Evolutionary conservation across 1,140 invertebrate genomes (phyloP), one percentile per base, ranked within the genome.

Genomic region (Brachionus koreanus): DNA sequence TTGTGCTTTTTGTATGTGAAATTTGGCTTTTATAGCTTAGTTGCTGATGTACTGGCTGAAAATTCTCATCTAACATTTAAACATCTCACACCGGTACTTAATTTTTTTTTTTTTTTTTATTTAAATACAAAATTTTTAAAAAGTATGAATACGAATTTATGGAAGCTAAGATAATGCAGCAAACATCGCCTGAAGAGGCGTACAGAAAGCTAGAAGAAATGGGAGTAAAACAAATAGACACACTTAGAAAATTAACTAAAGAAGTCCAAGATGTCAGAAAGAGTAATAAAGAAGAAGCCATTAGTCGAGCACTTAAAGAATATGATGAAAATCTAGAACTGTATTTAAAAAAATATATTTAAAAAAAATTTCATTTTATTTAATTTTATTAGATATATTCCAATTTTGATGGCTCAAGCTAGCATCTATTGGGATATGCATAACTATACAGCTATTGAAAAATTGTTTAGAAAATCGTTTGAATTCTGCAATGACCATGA

Each of bases 351-450:
- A 29, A 29, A 29, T n/a, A n/a, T n/a, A 3, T 29, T 29, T 29
- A n/a, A n/a, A n/a, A n/a, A n/a, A n/a, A n/a, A n/a, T n/a, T n/a
- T n/a, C n/a, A n/a, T n/a, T n/a, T n/a, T n/a, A n/a, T n/a, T n/a
- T n/a, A n/a, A n/a, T n/a, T n/a, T n/a, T 83, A 86, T 25, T 39
- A 89, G 87, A 46, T 93, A 93, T 85, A 91, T 98, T 83, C 97
- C 97, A 0, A 94, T 98, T 10, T 90, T 99, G 10, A 98, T 99
- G 97, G 95, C 96, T 3, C 96, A 99, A 88, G 96, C 97, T 0
- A 98, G 97, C 91, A 97, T 99, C 83, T 97, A 97, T 86, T 99
- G 97, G 97, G 95, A 98, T 82, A 91, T 95, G 85, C 95, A 97
- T 86, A 96, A 98, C 87, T 99, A 98, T 86, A 89, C 91, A 1